phyloP scores from a whole-genome alignment of 2,888 invertebrate species.

The Morpho helenor region DNA sequence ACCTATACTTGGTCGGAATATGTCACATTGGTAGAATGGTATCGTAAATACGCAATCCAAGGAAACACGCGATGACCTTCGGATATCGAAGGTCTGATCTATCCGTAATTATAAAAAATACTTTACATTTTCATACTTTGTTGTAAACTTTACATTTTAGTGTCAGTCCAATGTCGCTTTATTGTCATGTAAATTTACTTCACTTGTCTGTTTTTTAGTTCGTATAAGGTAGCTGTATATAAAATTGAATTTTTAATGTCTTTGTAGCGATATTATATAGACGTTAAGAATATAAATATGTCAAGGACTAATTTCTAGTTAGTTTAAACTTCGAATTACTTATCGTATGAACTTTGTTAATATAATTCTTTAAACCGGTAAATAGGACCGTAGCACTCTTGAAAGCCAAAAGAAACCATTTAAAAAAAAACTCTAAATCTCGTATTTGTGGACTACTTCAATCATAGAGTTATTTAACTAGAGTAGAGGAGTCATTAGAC shows the following conservation, averaged over 20 bases:
- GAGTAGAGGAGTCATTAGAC: too few species aligned
- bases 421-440: too few species aligned
- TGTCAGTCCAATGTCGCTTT: conserved; percentile 1
- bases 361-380: too few species aligned
- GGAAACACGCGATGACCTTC: conserved; percentile 57
- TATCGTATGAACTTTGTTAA: too few species aligned
- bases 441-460: too few species aligned
- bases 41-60: conserved; percentile 35
- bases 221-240: not conserved
- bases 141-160: conserved; percentile 10
- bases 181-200: conserved; percentile 8
- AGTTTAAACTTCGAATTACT: too few species aligned
- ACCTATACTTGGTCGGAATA: conserved; percentile 38
- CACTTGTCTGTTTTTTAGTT: not conserved
- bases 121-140: conserved; percentile 7
- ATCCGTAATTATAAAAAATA: conserved; percentile 9
- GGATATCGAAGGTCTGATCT: conserved; percentile 46
- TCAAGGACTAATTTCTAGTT: too few species aligned
- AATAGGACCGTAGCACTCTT: too few species aligned
- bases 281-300: too few species aligned
- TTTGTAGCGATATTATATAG: too few species aligned
- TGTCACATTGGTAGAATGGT: conserved; percentile 28
- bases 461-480: too few species aligned
- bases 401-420: too few species aligned
- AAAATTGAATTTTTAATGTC: not conserved